Conservation (phyloP, 2,888 invertebrate species). For the Xylota segnis region DNA sequence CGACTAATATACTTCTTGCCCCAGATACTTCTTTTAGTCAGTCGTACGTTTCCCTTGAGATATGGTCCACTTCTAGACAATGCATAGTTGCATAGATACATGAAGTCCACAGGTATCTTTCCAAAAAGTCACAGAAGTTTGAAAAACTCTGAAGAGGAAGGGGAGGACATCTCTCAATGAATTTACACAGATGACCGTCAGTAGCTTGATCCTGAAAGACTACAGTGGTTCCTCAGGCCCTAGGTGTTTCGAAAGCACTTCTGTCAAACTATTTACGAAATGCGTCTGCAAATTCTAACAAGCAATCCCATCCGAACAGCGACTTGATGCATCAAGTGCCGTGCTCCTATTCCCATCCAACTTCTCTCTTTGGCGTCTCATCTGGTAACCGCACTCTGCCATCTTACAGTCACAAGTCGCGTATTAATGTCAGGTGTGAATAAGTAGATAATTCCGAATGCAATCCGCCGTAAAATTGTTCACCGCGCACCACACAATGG, state of each 20-base stretch:
- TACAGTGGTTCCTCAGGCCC: too few relatives aligned
- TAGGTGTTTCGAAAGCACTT: neutral
- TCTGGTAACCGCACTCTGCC: slow-evolving; percentile 8
- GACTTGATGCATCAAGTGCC: neutral
- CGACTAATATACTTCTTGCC: too few relatives aligned
- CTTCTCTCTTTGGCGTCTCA: neutral
- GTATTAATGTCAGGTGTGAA: slow-evolving; percentile 69
- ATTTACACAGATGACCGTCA: too few relatives aligned
- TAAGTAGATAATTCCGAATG: slow-evolving; percentile 56
- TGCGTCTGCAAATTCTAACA: neutral
- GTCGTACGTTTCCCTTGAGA: too few relatives aligned
- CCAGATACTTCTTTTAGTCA: too few relatives aligned
- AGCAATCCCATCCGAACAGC: neutral
- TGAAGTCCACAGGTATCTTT: too few relatives aligned
- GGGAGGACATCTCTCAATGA: too few relatives aligned
- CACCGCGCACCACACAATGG: slow-evolving; percentile 54
- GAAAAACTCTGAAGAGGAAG: too few relatives aligned
- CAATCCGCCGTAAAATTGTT: slow-evolving; percentile 69
- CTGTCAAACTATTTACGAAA: neutral
- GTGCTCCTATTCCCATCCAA: slow-evolving; percentile 37
- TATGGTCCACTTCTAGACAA: too few relatives aligned
- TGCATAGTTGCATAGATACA: too few relatives aligned
- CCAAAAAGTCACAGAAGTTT: too few relatives aligned
- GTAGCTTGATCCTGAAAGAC: too few relatives aligned
- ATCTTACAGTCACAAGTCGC: slow-evolving; percentile 16